Percentiles rank a stretch among this genome's conserved stretches.
Evolutionary conservation across 2,113 vertebrate species (phyloP).

Genomic region (Ranitomeya variabilis): DNA sequence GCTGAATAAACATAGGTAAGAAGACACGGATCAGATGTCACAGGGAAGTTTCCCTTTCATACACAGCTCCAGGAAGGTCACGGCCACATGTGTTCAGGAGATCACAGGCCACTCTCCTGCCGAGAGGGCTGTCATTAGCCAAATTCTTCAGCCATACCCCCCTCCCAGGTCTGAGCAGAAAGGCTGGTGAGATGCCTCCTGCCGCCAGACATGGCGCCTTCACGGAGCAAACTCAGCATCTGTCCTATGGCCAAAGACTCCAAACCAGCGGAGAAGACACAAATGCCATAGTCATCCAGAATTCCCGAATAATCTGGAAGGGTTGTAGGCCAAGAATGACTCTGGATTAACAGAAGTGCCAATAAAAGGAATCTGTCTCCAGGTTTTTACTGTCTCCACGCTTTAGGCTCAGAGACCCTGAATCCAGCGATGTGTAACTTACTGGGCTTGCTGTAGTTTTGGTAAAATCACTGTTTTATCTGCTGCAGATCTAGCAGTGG

Average conservation of each 20-base stretch:
- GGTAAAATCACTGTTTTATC: too few species aligned
- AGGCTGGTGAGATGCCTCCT: not conserved
- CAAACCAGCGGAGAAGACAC: not conserved
- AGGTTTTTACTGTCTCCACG: too few species aligned
- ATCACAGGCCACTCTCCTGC: conserved; percentile 24
- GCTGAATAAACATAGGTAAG: conserved; percentile 51
- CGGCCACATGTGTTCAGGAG: conserved; percentile 42
- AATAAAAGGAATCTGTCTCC: too few species aligned
- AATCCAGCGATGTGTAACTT: too few species aligned
- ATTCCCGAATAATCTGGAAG: too few species aligned
- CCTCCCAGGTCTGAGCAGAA: not conserved
- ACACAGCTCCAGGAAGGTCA: conserved; percentile 38
- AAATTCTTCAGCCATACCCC: conserved; percentile 1
- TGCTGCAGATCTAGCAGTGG: too few species aligned
- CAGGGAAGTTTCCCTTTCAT: conserved; percentile 52
- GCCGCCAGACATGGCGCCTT: not conserved
- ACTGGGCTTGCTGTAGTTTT: too few species aligned
- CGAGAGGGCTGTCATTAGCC: conserved; percentile 31
- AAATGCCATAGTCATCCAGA: not conserved
- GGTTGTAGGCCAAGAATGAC: too few species aligned
- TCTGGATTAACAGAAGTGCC: too few species aligned
- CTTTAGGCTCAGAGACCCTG: too few species aligned
- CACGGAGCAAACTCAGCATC: not conserved
- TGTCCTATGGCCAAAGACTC: not conserved
- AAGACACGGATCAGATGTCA: conserved; percentile 28